A percentile compares a stretch with the other conserved stretches of the same genome.
phyloP scores from a whole-genome alignment of 2,113 vertebrate species.

The Callorhinus ursinus region DNA sequence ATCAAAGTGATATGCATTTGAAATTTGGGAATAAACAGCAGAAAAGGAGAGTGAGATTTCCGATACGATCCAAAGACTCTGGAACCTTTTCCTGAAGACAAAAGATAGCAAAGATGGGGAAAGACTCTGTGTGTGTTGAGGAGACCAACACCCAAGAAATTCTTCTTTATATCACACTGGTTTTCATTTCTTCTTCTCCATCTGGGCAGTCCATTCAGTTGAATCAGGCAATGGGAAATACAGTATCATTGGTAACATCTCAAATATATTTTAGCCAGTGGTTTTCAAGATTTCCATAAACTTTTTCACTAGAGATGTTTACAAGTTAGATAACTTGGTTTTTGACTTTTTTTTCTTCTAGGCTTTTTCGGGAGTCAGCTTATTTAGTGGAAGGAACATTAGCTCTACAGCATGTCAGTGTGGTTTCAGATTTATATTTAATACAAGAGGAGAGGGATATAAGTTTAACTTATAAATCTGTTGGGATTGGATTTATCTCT shows the following conservation, averaged over 20 bases:
- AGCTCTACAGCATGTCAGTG: background rate
- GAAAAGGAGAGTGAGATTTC: background rate
- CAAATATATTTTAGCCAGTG: background rate
- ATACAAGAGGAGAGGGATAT: background rate
- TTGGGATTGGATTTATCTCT: background rate
- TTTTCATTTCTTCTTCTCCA: background rate
- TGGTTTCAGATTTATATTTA: background rate
- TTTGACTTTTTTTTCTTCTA: background rate
- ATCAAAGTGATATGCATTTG: background rate
- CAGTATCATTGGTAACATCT: background rate
- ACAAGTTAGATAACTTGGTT: background rate
- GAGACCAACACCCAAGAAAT: background rate
- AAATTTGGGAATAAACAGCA: background rate
- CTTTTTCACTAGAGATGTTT: background rate
- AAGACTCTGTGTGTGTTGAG: background rate
- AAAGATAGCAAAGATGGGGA: background rate
- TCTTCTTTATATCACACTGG: background rate
- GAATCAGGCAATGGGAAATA: background rate
- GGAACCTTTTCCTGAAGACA: background rate
- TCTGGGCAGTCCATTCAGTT: background rate
- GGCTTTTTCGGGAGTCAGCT: background rate
- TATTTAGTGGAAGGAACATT: background rate
- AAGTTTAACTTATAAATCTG: background rate
- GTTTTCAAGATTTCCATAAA: background rate
- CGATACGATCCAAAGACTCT: background rate